phyloP scores from a whole-genome alignment of 2,113 vertebrate genomes.

The Atlantisia rogersi region DNA sequence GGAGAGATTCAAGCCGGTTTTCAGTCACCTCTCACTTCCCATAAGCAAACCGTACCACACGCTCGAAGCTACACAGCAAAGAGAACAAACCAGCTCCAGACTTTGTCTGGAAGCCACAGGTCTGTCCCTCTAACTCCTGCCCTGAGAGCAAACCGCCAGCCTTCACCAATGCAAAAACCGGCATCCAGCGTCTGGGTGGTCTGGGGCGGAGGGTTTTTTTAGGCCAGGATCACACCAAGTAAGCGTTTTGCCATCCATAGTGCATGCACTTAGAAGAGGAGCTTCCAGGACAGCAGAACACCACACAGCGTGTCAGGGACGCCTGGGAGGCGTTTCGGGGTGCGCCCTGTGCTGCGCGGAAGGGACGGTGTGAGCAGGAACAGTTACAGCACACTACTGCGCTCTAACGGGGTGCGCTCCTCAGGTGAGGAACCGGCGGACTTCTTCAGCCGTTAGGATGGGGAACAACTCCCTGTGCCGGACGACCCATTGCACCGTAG shows the following conservation, averaged over 20 bases:
- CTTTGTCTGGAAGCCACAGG: background rate
- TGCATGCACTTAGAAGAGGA: background rate
- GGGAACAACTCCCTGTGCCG: fast-evolving
- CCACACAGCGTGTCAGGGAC: background rate
- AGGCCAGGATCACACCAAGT: background rate
- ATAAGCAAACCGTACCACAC: background rate
- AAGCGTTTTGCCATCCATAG: background rate
- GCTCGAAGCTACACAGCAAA: background rate
- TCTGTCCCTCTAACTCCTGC: background rate
- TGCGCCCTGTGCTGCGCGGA: fast-evolving
- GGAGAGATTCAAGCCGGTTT: background rate
- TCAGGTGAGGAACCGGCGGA: background rate
- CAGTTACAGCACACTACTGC: background rate
- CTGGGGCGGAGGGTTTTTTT: background rate
- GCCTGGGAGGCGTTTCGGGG: background rate
- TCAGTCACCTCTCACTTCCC: background rate
- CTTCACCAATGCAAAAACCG: background rate
- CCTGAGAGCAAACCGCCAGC: background rate
- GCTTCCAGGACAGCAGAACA: background rate
- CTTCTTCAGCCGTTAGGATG: fast-evolving
- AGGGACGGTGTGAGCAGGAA: background rate
- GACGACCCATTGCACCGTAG: fast-evolving
- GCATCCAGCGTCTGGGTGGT: background rate
- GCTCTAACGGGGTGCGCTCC: background rate
- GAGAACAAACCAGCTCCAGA: background rate